These are phyloP conservation scores for Eurystomus glaucurus DNA, from an alignment of 2,797 vertebrate species.

Conservation along the genomic window DNA sequence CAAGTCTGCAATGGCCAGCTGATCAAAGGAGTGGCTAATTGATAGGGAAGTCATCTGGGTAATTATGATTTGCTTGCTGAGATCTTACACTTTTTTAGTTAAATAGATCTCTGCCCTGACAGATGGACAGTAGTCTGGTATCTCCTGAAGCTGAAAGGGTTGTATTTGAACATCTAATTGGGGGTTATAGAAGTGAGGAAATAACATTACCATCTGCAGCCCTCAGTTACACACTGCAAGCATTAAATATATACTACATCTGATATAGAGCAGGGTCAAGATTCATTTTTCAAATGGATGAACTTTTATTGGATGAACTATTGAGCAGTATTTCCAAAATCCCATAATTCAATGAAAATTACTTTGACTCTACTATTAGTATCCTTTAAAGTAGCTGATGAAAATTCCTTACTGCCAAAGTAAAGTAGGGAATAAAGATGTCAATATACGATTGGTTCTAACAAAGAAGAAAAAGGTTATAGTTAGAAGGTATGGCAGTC, in stretches of 20 bases:
- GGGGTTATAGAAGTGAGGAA: not conserved
- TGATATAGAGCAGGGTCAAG: not conserved
- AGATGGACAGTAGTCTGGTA: not conserved
- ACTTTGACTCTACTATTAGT: constrained; percentile 8
- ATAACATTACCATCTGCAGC: constrained; percentile 8
- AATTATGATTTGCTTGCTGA: not conserved
- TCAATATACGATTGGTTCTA: not conserved
- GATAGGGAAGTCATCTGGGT: not conserved
- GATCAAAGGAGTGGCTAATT: not conserved
- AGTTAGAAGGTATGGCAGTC: not conserved
- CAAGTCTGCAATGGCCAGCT: not conserved
- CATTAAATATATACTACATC: not conserved
- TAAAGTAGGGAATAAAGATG: not conserved
- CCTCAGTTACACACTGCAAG: not conserved
- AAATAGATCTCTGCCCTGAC: constrained; percentile 1
- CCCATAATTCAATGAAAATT: constrained; percentile 13
- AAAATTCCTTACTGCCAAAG: constrained; percentile 1
- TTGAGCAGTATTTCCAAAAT: not conserved
- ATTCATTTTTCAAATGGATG: constrained; percentile 19
- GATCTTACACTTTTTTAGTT: not conserved
- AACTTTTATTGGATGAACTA: constrained; percentile 13
- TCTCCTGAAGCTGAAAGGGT: not conserved
- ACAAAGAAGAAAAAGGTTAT: not conserved
- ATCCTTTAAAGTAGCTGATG: not conserved
- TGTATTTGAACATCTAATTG: not conserved